These are phyloP conservation scores for Sminthurinus signatus DNA, from an alignment of 1,140 invertebrate genomes.

Conservation along the genomic window DNA sequence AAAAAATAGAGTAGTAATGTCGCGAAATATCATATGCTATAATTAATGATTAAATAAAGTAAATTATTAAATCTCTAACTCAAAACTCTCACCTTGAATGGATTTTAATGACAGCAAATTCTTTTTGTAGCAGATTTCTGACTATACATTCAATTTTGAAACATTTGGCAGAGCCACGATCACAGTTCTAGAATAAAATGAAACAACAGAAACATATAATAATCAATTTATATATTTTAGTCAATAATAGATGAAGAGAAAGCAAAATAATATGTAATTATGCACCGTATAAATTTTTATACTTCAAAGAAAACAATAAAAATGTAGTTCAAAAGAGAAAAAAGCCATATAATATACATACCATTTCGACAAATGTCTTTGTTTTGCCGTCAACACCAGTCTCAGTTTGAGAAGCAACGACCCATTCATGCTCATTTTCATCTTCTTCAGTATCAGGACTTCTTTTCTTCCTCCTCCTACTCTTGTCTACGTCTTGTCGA, in stretches of 20 bases:
- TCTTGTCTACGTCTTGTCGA: no score
- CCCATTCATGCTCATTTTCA: constrained; percentile 46
- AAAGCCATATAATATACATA: no score
- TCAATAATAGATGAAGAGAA: no score
- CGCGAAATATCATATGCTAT: no score
- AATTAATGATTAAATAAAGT: no score
- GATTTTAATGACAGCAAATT: constrained; percentile 69
- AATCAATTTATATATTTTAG: no score
- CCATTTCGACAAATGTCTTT: constrained; percentile 68
- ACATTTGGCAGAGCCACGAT: constrained; percentile 71
- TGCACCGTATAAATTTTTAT: no score
- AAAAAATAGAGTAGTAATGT: no score
- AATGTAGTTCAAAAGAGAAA: no score
- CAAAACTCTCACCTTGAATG: constrained; percentile 59
- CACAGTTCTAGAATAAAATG: constrained; percentile 66
- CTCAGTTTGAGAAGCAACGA: constrained; percentile 63
- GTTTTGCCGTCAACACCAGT: constrained; percentile 63
- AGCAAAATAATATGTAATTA: no score
- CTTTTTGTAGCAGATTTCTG: constrained; percentile 62
- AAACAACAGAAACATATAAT: constrained; percentile 29
- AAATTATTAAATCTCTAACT: no score
- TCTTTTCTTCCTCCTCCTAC: constrained; percentile 57
- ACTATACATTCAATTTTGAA: constrained; percentile 75
- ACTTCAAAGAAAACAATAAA: no score
- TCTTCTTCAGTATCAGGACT: constrained; percentile 53